Base-by-base conservation (phyloP, 2,797 vertebrate genomes). In the Anguilla megastoma region DNA sequence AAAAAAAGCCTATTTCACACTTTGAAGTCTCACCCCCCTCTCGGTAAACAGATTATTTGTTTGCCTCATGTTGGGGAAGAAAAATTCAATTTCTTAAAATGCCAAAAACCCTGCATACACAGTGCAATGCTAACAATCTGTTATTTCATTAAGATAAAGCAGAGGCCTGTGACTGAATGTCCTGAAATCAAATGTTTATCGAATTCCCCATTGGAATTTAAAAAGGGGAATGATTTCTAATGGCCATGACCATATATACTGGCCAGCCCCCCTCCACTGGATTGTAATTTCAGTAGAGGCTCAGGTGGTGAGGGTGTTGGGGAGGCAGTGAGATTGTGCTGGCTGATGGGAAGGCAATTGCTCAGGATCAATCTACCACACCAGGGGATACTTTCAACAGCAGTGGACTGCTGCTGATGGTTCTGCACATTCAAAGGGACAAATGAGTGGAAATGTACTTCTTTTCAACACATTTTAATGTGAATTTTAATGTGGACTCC, bases 81-180 rank as follows among this genome's bases (percentile, higher is more conserved):
- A 71, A 71, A 71, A 24, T 24, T 45, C 66, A 1, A 74, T 24
- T 80, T 41, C 33, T 48, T 7, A 80, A 45, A 21, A 80, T 48
- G 76, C 60, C 41, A n/a, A 71, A 86, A 69, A 71, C 76, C 10
- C 10, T 4, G 10, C 21, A 1, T 45, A 12, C 18, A 12, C 60
- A 9, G 1, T 71, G 58, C 18, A 41, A 71, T 50, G 21, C 3
- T 52, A 56, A 79, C 45, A 56, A 76, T 45, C 30, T 58, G 50
- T 80, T 56, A 12, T 79, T 87, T 82, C 71, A 82, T 80, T 76
- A 82, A 24, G 36, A 14, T 36, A 76, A 33, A 86, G 27, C 71
- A 80, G 69, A 80, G 58, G 71, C 60, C 48, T 16, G 18, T 52
- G 84, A 33, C 87, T 63, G 58, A n/a, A 10, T 0, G 30, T 52